phyloP scores from a whole-genome alignment of 1,140 invertebrate genomes.

The Drosophila melanogaster region DNA sequence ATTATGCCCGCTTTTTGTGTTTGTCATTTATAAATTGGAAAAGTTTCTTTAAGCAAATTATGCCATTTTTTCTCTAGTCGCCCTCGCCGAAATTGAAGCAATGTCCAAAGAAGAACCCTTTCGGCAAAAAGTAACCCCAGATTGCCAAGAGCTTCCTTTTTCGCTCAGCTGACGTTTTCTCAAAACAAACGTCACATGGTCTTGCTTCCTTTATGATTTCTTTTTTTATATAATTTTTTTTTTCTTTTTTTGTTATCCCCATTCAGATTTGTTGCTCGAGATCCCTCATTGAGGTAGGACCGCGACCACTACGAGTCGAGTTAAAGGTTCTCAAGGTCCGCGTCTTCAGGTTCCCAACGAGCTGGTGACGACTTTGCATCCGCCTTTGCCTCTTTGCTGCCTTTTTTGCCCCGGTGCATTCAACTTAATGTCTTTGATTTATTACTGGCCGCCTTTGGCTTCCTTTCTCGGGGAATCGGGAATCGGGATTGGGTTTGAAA shows the following conservation, averaged over 20 bases:
- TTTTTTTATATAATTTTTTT: conserved; percentile 14
- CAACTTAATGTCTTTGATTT: conserved; percentile 82
- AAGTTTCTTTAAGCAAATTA: conserved; percentile 83
- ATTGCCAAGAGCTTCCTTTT: conserved; percentile 38
- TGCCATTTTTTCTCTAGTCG: conserved; percentile 62
- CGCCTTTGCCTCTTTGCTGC: conserved; percentile 38
- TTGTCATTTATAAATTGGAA: conserved; percentile 84
- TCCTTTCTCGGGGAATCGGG: conserved; percentile 45
- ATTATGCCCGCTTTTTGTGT: conserved; percentile 69
- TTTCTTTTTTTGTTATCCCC: conserved; percentile 19
- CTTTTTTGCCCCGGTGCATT: conserved; percentile 60
- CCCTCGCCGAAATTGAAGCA: neutral
- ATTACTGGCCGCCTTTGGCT: conserved; percentile 58
- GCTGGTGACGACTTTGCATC: conserved; percentile 76
- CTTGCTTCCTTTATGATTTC: conserved; percentile 11
- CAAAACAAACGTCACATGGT: conserved; percentile 58
- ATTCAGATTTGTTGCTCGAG: conserved; percentile 67
- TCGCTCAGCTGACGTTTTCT: conserved; percentile 73
- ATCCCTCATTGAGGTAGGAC: conserved; percentile 79
- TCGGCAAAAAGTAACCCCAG: conserved; percentile 1
- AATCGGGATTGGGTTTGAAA: conserved; percentile 12
- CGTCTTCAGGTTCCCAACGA: conserved; percentile 62
- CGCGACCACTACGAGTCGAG: neutral
- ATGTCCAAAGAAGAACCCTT: conserved; percentile 32
- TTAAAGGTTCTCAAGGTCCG: conserved; percentile 63